Conservation (phyloP, 2,797 vertebrate species). For the Distichodus sexfasciatus region DNA sequence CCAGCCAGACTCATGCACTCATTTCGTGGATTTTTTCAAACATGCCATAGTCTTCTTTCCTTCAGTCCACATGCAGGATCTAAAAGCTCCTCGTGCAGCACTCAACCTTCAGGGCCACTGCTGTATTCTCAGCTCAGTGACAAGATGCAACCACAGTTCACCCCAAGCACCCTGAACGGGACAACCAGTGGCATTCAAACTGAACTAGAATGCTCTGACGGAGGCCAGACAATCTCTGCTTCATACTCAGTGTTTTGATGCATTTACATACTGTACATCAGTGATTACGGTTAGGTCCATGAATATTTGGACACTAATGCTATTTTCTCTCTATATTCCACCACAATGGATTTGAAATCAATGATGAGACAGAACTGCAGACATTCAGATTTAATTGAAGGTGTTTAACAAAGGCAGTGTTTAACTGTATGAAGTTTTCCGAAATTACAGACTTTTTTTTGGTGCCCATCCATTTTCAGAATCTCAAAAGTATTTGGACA, state of each 20-base stretch:
- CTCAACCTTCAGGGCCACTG: conserved; percentile 4
- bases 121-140: conserved; percentile 32
- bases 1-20: conserved; percentile 58
- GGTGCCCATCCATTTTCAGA: no score
- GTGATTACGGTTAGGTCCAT: no score
- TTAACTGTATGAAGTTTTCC: no score
- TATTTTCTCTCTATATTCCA: no score
- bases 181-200: conserved; percentile 19
- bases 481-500: no score
- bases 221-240: neutral
- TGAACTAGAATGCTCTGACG: neutral
- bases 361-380: no score
- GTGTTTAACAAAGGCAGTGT: no score
- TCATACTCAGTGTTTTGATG: neutral
- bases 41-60: conserved; percentile 51
- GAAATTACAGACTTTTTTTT: no score
- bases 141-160: conserved; percentile 17
- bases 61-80: conserved; percentile 43
- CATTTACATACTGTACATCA: no score
- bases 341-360: no score
- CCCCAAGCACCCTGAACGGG: neutral
- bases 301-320: no score
- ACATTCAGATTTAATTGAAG: no score
- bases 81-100: conserved; percentile 37
- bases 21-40: conserved; percentile 50